phyloP scores from a whole-genome alignment of 2,797 vertebrate species.

The Tympanoctomys barrerae region DNA sequence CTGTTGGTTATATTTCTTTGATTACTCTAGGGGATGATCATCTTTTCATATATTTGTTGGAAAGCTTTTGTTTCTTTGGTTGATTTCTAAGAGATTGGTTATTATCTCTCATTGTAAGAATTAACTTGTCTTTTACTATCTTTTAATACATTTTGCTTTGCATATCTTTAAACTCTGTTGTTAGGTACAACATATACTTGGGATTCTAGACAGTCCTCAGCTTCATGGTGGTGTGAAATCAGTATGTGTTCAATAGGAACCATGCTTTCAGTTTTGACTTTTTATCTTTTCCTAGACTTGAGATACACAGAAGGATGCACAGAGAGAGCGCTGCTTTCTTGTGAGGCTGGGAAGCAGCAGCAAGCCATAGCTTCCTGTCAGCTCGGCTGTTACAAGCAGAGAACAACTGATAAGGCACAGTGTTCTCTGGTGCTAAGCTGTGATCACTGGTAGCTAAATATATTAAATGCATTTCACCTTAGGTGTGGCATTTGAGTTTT shows the following conservation, averaged over 20 bases:
- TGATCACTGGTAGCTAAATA: background rate
- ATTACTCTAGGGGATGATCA: background rate
- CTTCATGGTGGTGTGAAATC: background rate
- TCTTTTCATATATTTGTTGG: background rate
- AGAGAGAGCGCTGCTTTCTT: accelerated
- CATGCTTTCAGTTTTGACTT: background rate
- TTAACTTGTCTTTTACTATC: background rate
- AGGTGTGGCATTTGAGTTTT: background rate
- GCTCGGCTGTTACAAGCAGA: background rate
- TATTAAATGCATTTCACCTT: background rate
- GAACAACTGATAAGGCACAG: background rate
- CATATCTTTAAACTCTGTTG: background rate
- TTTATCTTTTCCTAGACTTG: background rate
- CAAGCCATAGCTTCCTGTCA: background rate
- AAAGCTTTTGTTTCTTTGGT: background rate
- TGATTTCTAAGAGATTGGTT: background rate
- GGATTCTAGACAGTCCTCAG: background rate
- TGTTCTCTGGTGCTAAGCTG: background rate
- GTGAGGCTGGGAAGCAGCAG: background rate
- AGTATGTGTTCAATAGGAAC: background rate
- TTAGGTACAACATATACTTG: background rate
- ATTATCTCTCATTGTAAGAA: background rate
- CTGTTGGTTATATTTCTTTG: slow-evolving; percentile 3
- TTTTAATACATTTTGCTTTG: background rate
- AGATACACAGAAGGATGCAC: no score